Percentiles rank a stretch among this genome's conserved stretches.
Conservation (phyloP, 2,888 invertebrate genomes). For the Himalopsyche anomala region DNA sequence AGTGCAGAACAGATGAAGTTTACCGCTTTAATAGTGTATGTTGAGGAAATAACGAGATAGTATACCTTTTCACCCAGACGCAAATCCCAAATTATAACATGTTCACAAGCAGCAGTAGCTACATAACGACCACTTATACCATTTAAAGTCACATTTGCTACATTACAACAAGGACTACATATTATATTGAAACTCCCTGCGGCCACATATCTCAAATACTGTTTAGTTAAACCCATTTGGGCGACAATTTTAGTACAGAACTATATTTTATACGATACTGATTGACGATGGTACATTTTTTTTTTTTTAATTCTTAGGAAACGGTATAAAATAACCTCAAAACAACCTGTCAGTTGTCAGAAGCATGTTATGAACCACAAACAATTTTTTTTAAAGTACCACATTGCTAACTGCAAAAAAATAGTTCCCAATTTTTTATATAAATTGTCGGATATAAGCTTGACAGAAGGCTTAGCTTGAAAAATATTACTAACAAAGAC, state of each 20-base stretch:
- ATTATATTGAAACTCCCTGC: constrained; percentile 93
- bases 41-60: constrained; percentile 75
- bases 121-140: constrained; percentile 89
- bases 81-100: constrained; percentile 96
- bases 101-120: constrained; percentile 95
- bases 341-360: background rate
- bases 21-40: background rate
- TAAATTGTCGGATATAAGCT: no score
- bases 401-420: no score
- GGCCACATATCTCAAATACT: constrained; percentile 93
- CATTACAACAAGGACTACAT: constrained; percentile 87
- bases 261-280: background rate
- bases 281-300: background rate
- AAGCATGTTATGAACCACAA: constrained; percentile 39
- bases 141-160: constrained; percentile 86
- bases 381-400: background rate
- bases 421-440: no score
- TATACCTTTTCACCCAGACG: constrained; percentile 87
- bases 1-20: background rate
- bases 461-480: no score
- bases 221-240: constrained; percentile 92
- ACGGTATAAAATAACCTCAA: background rate
- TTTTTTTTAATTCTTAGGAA: background rate
- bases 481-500: no score
- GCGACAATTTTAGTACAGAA: background rate